Evolutionary conservation across 2,113 vertebrate genomes (phyloP).

Genomic region (Oenanthe melanoleuca): DNA sequence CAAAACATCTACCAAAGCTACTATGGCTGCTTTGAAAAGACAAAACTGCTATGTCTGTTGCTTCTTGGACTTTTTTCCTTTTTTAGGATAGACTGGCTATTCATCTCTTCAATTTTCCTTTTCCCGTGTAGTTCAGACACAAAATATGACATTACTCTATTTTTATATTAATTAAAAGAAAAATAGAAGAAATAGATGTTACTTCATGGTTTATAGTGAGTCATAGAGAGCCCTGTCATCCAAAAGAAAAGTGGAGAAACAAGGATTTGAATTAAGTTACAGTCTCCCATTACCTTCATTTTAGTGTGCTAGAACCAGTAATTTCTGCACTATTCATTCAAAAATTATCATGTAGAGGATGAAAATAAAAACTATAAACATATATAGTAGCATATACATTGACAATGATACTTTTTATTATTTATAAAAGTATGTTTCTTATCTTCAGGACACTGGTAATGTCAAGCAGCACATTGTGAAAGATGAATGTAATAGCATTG

Average conservation of each 20-base stretch:
- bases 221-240: neutral
- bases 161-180: neutral
- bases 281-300: neutral
- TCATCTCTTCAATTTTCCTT: neutral
- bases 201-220: neutral
- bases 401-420: neutral
- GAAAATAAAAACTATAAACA: neutral
- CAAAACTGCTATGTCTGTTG: neutral
- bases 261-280: neutral
- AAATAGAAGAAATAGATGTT: neutral
- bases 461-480: neutral
- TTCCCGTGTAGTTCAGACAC: neutral
- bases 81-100: neutral
- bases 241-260: neutral
- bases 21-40: neutral
- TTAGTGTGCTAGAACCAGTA: neutral
- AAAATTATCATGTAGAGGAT: neutral
- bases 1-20: neutral
- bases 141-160: neutral
- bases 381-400: neutral
- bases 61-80: neutral
- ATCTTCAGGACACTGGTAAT: neutral
- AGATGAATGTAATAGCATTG: neutral
- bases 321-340: neutral
- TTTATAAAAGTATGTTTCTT: neutral